Evolutionary conservation across 2,888 invertebrate species (phyloP), one percentile per base, ranked within the genome.

Genomic region (Chydorus sphaericus): DNA sequence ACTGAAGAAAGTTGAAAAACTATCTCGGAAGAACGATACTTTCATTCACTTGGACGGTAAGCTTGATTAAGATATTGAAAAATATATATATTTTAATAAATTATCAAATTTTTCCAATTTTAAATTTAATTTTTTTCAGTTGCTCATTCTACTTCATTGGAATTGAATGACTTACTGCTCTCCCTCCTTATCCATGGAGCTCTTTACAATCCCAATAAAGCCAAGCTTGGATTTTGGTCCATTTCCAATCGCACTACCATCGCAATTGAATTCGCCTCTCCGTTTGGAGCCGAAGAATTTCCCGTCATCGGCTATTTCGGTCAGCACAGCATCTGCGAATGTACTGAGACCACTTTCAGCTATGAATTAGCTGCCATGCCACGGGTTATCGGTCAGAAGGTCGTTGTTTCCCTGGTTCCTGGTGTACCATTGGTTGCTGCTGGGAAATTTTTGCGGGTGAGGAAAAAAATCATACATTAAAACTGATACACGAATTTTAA

Each of bases 191-290:
- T 52, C 11, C 52, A 52, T 23, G 52, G 52, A 36, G 52, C 52
- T 16, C 52, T 52, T 8, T 52, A 20, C 23, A 37, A 52, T 52
- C 52, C 52, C 10, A 31, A 26, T 14, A 31, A 36, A 33, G 33
- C 52, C 37, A 52, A 36, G 23, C 52, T 52, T 16, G 52, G 52
- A 33, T 52, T 29, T 36, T 52, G 52, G 52, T 36, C 33, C 31
- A 31, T 52, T 14, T 33, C 36, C 20, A 6, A 10, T 1, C 20
- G 36, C 14, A 52, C 52, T 14, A 36, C 11, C 20, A 31, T 52
- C 6, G 52, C 52, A 8, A 8, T 52, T 3, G 52, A 52, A 36
- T 36, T 52, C 14, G 52, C 52, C 10, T 52, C 52, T 16, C 52
- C 52, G 4, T 36, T 52, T 1, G 36, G 36, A 10, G 52, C 37